Evolutionary conservation across 2,888 invertebrate genomes (phyloP).

Genomic region (Unio delphinus): DNA sequence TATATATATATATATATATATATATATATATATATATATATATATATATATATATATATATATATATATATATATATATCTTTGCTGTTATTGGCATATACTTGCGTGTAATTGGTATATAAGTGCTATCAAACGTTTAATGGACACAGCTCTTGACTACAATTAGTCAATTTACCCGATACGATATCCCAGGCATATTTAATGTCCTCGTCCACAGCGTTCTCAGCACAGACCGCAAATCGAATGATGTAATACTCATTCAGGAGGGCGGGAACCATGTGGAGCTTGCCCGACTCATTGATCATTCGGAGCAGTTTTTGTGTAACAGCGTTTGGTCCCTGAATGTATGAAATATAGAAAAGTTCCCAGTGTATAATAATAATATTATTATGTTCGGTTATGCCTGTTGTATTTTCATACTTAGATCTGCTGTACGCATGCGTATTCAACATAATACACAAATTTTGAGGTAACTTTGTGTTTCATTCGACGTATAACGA

Average conservation of each 20-base stretch:
- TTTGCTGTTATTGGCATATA: conserved; percentile 4
- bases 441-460: too few species aligned
- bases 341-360: conserved; percentile 61
- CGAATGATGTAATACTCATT: conserved; percentile 92
- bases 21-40: too few species aligned
- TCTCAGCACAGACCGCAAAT: conserved; percentile 94
- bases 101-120: too few species aligned
- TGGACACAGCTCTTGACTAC: conserved; percentile 20
- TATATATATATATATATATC: conserved; percentile 4
- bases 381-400: neutral
- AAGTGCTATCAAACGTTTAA: conserved; percentile 17
- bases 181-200: conserved; percentile 73
- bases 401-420: too few species aligned
- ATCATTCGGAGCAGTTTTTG: conserved; percentile 92
- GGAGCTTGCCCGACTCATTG: conserved; percentile 94
- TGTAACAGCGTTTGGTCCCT: conserved; percentile 83
- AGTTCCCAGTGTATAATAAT: neutral
- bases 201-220: conserved; percentile 86
- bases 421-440: too few species aligned
- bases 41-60: too few species aligned
- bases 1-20: too few species aligned
- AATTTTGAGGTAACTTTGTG: too few species aligned
- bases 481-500: too few species aligned
- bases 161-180: conserved; percentile 39
- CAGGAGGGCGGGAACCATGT: conserved; percentile 96